Conservation (phyloP, 2,888 invertebrate genomes). For the Dryococelus australis region DNA sequence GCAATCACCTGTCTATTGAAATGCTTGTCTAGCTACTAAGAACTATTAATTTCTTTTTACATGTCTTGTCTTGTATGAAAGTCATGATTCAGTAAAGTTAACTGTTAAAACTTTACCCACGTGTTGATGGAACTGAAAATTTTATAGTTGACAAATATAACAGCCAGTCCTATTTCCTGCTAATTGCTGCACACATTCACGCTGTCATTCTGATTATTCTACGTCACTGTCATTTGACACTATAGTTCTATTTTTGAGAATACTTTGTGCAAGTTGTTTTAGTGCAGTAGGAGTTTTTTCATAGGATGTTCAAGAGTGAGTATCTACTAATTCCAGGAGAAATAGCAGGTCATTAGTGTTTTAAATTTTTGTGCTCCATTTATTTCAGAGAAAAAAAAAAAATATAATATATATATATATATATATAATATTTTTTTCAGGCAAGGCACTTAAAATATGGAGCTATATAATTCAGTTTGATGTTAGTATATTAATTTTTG, state of each 20-base stretch:
- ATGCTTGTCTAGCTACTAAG: conserved; percentile 42
- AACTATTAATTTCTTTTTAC: conserved; percentile 35
- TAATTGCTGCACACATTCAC: not conserved
- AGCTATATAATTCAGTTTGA: no score
- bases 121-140: conserved; percentile 9
- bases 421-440: not conserved
- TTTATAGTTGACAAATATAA: not conserved
- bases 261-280: not conserved
- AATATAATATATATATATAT: not conserved
- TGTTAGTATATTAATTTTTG: no score
- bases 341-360: not conserved
- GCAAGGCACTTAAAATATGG: not conserved
- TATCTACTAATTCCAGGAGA: not conserved
- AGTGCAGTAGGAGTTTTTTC: not conserved
- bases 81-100: conserved; percentile 34
- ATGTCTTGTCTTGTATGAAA: conserved; percentile 41
- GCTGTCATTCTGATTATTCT: not conserved
- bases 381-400: no score
- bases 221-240: not conserved
- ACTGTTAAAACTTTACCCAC: not conserved
- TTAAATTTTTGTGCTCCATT: not conserved
- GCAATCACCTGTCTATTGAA: conserved; percentile 10
- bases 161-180: not conserved
- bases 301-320: not conserved
- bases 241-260: not conserved